Evolutionary conservation across 2,888 invertebrate genomes (phyloP).

Genomic region (Hirudinaria manillensis): DNA sequence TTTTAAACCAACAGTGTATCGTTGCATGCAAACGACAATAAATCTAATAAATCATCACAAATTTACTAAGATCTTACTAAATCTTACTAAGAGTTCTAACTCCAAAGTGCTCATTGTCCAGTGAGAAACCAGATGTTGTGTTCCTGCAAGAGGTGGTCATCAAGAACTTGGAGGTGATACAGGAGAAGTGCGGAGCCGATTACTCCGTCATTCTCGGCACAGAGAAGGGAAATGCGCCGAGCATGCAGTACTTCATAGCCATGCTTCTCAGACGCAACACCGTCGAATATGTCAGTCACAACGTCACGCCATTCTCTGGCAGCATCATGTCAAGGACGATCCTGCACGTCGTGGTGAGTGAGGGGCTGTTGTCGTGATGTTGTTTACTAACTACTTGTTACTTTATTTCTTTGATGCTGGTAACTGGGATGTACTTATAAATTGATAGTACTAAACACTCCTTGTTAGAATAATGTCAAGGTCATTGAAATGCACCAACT

Average conservation of each 20-base stretch:
- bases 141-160: conserved; percentile 61
- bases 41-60: too few species aligned
- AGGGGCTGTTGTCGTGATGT: too few species aligned
- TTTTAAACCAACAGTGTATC: too few species aligned
- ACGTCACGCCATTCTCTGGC: conserved; percentile 55
- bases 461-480: too few species aligned
- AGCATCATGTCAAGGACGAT: conserved; percentile 59
- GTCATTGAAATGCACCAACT: too few species aligned
- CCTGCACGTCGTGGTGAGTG: conserved; percentile 56
- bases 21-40: too few species aligned
- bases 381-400: too few species aligned
- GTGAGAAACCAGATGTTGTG: conserved; percentile 59
- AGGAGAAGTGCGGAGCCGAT: conserved; percentile 45
- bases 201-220: conserved; percentile 38
- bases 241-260: conserved; percentile 55
- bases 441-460: too few species aligned
- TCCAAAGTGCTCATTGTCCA: conserved; percentile 42
- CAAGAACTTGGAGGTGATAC: conserved; percentile 53
- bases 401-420: too few species aligned
- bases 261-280: conserved; percentile 55
- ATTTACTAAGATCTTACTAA: too few species aligned
- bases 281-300: conserved; percentile 52
- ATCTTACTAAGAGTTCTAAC: too few species aligned
- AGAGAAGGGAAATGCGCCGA: background rate
- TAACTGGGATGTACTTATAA: too few species aligned